A percentile compares a stretch with the other conserved stretches of the same genome.
phyloP scores from a whole-genome alignment of 1,140 invertebrate genomes.

The Drosophila jambulina region DNA sequence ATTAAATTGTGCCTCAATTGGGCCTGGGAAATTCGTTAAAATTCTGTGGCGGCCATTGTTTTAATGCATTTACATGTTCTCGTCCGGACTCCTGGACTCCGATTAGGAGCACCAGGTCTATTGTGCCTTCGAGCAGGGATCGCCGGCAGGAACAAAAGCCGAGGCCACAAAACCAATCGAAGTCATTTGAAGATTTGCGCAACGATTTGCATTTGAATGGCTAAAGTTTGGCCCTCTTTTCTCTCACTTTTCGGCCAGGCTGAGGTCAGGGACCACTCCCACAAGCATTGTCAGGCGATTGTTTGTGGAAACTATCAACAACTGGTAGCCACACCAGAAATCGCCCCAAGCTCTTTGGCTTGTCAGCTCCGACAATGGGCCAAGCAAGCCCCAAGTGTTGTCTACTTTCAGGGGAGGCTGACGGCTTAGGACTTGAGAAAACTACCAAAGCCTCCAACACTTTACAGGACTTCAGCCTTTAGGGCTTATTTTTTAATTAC shows the following conservation, averaged over 20 bases:
- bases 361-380: conserved; percentile 36
- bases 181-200: conserved; percentile 79
- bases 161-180: conserved; percentile 75
- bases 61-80: conserved; percentile 63
- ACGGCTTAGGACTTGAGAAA: background rate
- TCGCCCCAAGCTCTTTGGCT: conserved; percentile 26
- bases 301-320: conserved; percentile 44
- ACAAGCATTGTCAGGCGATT: conserved; percentile 32
- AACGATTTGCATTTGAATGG: conserved; percentile 79
- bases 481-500: conserved; percentile 6
- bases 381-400: conserved; percentile 3
- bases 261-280: conserved; percentile 35
- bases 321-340: conserved; percentile 25
- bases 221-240: conserved; percentile 43
- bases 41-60: conserved; percentile 64
- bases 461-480: background rate
- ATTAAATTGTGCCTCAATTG: conserved; percentile 52
- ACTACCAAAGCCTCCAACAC: background rate
- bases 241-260: conserved; percentile 25
- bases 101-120: conserved; percentile 33
- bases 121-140: conserved; percentile 24
- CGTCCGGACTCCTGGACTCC: conserved; percentile 6
- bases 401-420: conserved; percentile 25
- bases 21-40: conserved; percentile 66
- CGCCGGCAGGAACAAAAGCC: conserved; percentile 47